Conservation (phyloP, 1,140 invertebrate species). For the Aethina tumida region DNA sequence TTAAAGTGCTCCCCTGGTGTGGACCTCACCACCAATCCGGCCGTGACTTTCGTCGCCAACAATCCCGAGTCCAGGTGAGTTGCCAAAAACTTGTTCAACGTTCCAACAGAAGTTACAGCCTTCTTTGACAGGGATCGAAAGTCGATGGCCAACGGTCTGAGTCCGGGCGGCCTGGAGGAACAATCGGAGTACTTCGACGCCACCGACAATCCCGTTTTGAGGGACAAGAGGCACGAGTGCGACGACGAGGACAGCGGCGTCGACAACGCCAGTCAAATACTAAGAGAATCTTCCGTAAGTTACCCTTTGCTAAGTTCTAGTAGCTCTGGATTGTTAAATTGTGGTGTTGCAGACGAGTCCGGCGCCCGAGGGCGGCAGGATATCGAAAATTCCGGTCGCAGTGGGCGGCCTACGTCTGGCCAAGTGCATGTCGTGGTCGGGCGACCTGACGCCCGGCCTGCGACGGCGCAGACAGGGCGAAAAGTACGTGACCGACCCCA, state of each 20-base stretch:
- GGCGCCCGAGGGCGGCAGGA: slow-evolving; percentile 25
- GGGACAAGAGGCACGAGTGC: slow-evolving; percentile 27
- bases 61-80: slow-evolving; percentile 24
- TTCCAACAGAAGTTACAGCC: no score
- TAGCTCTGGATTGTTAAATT: not conserved
- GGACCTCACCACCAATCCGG: slow-evolving; percentile 30
- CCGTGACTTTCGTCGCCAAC: slow-evolving; percentile 30
- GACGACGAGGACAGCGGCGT: slow-evolving; percentile 36
- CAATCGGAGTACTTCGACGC: slow-evolving; percentile 36
- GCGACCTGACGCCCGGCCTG: slow-evolving; percentile 48
- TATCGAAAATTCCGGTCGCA: slow-evolving; percentile 33
- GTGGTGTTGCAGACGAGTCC: slow-evolving; percentile 28
- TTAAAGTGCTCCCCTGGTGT: slow-evolving; percentile 26
- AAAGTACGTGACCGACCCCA: slow-evolving; percentile 59
- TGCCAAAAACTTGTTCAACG: no score
- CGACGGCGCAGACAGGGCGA: slow-evolving; percentile 49
- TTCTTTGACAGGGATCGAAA: slow-evolving; percentile 23
- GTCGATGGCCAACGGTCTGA: slow-evolving; percentile 31
- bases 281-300: slow-evolving; percentile 33
- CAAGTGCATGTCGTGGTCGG: slow-evolving; percentile 36
- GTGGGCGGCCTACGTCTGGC: slow-evolving; percentile 29
- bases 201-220: slow-evolving; percentile 30
- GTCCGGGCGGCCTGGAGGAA: slow-evolving; percentile 34
- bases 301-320: not conserved
- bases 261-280: slow-evolving; percentile 34